Evolutionary conservation across 2,888 invertebrate genomes (phyloP), one percentile per base, ranked within the genome.

Genomic region (Cheilosia variabilis): DNA sequence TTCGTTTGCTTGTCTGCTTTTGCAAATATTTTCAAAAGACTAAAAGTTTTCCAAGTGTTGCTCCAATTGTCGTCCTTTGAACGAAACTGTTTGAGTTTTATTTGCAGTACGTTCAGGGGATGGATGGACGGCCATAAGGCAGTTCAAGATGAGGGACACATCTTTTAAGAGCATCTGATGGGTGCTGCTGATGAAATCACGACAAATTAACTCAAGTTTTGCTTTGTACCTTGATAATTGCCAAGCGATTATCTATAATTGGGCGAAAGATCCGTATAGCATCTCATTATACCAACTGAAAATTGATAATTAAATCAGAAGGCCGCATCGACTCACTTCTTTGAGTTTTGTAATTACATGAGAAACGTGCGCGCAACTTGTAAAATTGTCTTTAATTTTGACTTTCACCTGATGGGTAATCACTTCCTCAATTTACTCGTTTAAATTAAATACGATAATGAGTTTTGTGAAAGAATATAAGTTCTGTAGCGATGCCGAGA

Each of bases 201-300:
- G 55, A 17, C 55, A 34, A 76, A 68, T 50, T 63, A 71, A 78
- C 57, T 69, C 53, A 71, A 31, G 69, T 63, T 78, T 63, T 24
- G 47, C 69, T 57, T 71, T 63, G 69, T 78, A 34, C 47, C 10
- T 55, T 63, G 62, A 47, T 78, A 78, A 78, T 69, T 63, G 78
- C 63, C 17, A 63, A 69, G 62, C 69, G 37, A 78, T 78, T 78
- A 55, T 69, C 37, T 43, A 45, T 78, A 78, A 78, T 69, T 76
- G 68, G 45, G 9, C 19, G 34, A 34, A 68, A n/a, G 58, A 58
- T 66, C 58, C 58, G 66, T 22, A 22, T 50, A 52, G 37, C n/a
- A 43, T 76, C 60, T 76, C 41, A 76, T 68, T 69, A 27, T 5
- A 76, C 31, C 31, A 2, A 9, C 31, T 34, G 9, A 34, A 34